Conservation (phyloP, 1,140 invertebrate genomes). For the Gyrodactylus bullatarudis region DNA sequence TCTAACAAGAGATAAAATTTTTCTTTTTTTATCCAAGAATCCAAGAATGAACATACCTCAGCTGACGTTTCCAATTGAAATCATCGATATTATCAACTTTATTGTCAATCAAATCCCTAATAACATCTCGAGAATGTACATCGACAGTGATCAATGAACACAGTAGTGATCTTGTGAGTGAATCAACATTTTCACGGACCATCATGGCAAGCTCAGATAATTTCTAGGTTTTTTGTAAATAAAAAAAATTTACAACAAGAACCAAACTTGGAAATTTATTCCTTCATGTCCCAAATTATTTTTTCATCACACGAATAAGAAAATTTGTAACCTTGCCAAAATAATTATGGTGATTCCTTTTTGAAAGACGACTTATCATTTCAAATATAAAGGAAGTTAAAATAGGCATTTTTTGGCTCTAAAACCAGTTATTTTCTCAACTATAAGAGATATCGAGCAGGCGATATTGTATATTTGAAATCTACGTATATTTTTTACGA, state of each 20-base stretch:
- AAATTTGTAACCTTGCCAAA: no score
- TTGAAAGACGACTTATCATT: no score
- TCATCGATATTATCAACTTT: constrained; percentile 21
- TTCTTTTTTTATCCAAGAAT: neutral
- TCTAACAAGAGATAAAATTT: constrained; percentile 11
- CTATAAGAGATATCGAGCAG: no score
- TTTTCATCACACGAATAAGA: no score
- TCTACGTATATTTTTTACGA: no score
- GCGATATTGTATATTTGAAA: no score
- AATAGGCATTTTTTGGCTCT: no score
- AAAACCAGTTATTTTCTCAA: no score
- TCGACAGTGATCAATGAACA: constrained; percentile 51
- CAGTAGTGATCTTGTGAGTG: constrained; percentile 34
- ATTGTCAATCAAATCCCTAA: constrained; percentile 29
- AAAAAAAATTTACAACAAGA: constrained; percentile 29
- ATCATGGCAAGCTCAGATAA: constrained; percentile 39
- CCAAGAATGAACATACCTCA: constrained; percentile 16
- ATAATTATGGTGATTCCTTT: no score
- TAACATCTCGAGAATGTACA: constrained; percentile 47
- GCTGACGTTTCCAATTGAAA: constrained; percentile 23
- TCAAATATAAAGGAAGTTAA: no score
- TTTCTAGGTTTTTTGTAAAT: constrained; percentile 29
- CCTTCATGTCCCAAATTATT: no score
- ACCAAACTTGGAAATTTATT: no score
- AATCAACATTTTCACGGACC: constrained; percentile 32